Percentiles rank a stretch among this genome's conserved stretches.
Conservation (phyloP, 2,888 invertebrate species). For the Pherbina coryleti region DNA sequence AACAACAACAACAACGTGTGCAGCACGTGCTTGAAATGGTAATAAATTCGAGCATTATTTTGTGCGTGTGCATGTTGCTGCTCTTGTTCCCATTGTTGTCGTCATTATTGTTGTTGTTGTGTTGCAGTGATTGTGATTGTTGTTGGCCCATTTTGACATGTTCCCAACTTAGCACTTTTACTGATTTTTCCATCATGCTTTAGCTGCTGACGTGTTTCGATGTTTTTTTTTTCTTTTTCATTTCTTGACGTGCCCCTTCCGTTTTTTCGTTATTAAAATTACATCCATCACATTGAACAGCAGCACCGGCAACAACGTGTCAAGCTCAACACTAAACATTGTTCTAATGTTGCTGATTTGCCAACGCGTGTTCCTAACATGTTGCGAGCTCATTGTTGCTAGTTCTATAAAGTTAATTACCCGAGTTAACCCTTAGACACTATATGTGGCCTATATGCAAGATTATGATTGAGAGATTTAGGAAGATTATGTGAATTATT, state of each 20-base stretch:
- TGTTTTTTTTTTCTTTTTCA: no score
- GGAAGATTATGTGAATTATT: no score
- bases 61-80: background rate
- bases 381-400: no score
- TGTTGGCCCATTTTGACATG: background rate
- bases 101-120: background rate
- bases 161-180: constrained; percentile 12
- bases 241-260: no score
- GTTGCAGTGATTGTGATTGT: background rate
- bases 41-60: background rate
- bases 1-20: background rate
- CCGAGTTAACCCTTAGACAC: no score
- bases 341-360: no score
- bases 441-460: no score
- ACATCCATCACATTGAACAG: background rate
- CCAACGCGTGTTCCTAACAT: no score
- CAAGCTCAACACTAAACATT: background rate
- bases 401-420: no score
- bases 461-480: no score
- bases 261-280: background rate
- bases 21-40: constrained; percentile 15
- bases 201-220: background rate
- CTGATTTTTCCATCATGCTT: constrained; percentile 4
- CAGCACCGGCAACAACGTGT: background rate
- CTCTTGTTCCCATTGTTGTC: background rate